A percentile compares a stretch with the other conserved stretches of the same genome.
Conservation (phyloP, 2,113 vertebrate genomes). For the Lethenteron camtschaticum region DNA sequence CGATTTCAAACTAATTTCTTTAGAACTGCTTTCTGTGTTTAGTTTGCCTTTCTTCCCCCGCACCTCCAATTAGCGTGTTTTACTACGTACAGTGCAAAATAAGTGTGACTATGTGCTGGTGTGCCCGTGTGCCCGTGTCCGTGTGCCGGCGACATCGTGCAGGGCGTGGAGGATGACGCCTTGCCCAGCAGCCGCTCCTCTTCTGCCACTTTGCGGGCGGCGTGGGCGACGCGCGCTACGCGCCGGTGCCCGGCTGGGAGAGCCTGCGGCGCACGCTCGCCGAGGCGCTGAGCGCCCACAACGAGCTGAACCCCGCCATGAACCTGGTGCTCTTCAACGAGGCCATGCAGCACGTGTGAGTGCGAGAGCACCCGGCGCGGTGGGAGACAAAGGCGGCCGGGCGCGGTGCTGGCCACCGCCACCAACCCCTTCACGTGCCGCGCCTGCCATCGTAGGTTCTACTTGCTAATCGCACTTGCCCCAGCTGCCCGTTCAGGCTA, state of each 20-base stretch:
- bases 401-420: no score
- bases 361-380: constrained; percentile 6
- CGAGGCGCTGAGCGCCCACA: constrained; percentile 34
- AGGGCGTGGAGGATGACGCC: constrained; percentile 24
- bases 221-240: constrained; percentile 18
- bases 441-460: no score
- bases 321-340: constrained; percentile 40
- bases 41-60: no score
- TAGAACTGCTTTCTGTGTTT: no score
- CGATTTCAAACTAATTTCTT: no score
- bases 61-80: no score
- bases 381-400: no score
- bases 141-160: background rate
- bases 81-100: background rate
- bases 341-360: constrained; percentile 38
- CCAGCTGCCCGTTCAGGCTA: no score
- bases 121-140: background rate
- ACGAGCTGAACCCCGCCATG: constrained; percentile 31
- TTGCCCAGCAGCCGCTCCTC: constrained; percentile 26
- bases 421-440: no score
- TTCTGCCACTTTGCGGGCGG: constrained; percentile 33
- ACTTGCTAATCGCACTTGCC: no score
- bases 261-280: constrained; percentile 22
- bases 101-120: background rate
- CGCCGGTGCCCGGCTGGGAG: constrained; percentile 29